These are phyloP conservation scores for Tachypleus tridentatus DNA, from an alignment of 1,140 invertebrate species.

Conservation along the genomic window DNA sequence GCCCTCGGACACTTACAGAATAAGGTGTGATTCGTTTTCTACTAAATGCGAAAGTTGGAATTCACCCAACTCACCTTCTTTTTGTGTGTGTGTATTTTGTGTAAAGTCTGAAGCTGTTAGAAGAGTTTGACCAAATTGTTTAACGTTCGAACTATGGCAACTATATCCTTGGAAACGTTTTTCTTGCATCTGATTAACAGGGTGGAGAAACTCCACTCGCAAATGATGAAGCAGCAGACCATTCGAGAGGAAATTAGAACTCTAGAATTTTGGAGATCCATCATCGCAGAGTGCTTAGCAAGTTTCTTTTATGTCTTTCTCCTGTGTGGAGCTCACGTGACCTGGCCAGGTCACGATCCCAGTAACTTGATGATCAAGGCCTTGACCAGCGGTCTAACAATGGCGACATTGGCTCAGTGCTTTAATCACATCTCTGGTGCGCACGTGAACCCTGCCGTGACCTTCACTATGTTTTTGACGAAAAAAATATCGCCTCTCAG, in stretches of 20 bases:
- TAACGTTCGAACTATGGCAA: constrained; percentile 6
- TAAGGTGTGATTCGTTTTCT: too few species aligned
- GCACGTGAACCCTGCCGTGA: constrained; percentile 62
- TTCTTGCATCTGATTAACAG: constrained; percentile 19
- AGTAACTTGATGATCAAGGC: constrained; percentile 8
- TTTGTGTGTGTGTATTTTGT: too few species aligned
- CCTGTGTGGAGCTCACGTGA: constrained; percentile 62
- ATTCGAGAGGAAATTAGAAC: constrained; percentile 67
- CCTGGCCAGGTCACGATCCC: constrained; percentile 38
- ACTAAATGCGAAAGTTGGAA: too few species aligned
- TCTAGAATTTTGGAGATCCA: constrained; percentile 73
- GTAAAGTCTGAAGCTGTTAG: too few species aligned
- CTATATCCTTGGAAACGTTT: constrained; percentile 17
- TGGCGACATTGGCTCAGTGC: constrained; percentile 66
- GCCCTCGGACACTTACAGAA: too few species aligned
- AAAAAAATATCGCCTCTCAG: constrained; percentile 55
- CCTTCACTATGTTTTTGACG: constrained; percentile 55
- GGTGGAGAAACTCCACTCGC: constrained; percentile 10
- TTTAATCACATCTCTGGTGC: constrained; percentile 73
- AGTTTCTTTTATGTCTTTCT: constrained; percentile 73
- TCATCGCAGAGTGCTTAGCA: constrained; percentile 73
- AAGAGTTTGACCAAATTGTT: too few species aligned
- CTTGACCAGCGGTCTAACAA: constrained; percentile 54
- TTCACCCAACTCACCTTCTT: too few species aligned
- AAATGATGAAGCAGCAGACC: constrained; percentile 26